phyloP scores from a whole-genome alignment of 2,113 vertebrate genomes.

The Festucalex cinctus region DNA sequence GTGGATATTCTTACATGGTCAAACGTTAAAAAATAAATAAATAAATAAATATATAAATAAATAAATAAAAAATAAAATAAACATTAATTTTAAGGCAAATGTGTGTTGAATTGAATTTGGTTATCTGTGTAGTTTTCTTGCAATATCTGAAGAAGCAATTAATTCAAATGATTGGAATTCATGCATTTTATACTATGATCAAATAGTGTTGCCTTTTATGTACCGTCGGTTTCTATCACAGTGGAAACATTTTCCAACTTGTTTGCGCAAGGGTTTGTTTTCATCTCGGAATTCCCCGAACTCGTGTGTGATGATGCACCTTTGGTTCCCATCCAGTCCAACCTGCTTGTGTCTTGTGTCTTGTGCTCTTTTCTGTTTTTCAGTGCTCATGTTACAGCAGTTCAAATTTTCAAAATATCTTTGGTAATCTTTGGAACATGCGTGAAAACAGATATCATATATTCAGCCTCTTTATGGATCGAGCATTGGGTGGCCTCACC shows the following conservation, averaged over 20 bases:
- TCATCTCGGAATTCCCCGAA: conserved; percentile 65
- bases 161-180: too few species aligned
- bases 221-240: conserved; percentile 53
- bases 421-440: conserved; percentile 50
- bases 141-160: too few species aligned
- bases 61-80: too few species aligned
- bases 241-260: conserved; percentile 62
- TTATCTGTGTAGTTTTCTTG: too few species aligned
- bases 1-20: too few species aligned
- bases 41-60: too few species aligned
- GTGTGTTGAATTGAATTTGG: too few species aligned
- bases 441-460: conserved; percentile 50
- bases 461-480: conserved; percentile 30
- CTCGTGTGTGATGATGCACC: conserved; percentile 15
- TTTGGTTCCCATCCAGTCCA: conserved; percentile 51
- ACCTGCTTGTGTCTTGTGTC: conserved; percentile 44
- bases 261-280: conserved; percentile 45
- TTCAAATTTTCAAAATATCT: conserved; percentile 40
- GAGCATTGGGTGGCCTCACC: conserved; percentile 52
- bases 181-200: too few species aligned
- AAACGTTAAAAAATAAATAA: too few species aligned
- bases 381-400: conserved; percentile 46
- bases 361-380: conserved; percentile 49
- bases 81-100: too few species aligned
- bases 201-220: conserved; percentile 17